Evolutionary conservation across 2,888 invertebrate species (phyloP).

Genomic region (Ichneumoninae sp.): DNA sequence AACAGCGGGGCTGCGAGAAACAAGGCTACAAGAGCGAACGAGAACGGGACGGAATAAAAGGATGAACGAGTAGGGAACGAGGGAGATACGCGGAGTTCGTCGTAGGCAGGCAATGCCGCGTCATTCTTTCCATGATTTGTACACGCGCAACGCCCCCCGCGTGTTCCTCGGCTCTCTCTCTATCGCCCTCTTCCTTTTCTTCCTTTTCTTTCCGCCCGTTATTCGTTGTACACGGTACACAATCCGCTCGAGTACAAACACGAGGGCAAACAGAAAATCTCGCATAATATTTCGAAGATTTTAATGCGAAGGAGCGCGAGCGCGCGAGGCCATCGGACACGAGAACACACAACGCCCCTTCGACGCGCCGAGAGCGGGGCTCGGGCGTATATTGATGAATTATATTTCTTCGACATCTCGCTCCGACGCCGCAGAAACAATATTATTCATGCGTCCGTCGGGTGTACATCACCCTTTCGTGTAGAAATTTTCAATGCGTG

Average conservation of each 20-base stretch:
- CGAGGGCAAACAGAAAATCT: conserved; percentile 56
- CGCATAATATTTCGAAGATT: conserved; percentile 76
- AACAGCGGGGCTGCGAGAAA: conserved; percentile 27
- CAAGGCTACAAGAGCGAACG: conserved; percentile 20
- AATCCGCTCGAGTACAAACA: conserved; percentile 26
- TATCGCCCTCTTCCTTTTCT: neutral
- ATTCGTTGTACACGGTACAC: conserved; percentile 23
- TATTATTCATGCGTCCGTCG: conserved; percentile 68
- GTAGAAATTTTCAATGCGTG: conserved; percentile 27
- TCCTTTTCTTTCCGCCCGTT: conserved; percentile 57
- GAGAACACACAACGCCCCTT: conserved; percentile 66
- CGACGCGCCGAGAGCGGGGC: conserved; percentile 51
- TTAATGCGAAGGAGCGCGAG: conserved; percentile 62
- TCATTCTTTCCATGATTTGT: conserved; percentile 82
- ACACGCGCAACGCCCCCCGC: conserved; percentile 79
- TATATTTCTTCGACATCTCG: conserved; percentile 69
- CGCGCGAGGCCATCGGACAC: conserved; percentile 20
- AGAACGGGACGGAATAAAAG: conserved; percentile 30
- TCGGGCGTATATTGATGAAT: conserved; percentile 70
- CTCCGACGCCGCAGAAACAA: conserved; percentile 67
- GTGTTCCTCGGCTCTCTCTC: conserved; percentile 62
- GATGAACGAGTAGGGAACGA: conserved; percentile 22
- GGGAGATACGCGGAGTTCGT: conserved; percentile 43
- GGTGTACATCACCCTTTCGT: conserved; percentile 50
- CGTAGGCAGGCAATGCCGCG: conserved; percentile 74